phyloP scores from a whole-genome alignment of 2,888 invertebrate species.

The Drosophila barbarae region DNA sequence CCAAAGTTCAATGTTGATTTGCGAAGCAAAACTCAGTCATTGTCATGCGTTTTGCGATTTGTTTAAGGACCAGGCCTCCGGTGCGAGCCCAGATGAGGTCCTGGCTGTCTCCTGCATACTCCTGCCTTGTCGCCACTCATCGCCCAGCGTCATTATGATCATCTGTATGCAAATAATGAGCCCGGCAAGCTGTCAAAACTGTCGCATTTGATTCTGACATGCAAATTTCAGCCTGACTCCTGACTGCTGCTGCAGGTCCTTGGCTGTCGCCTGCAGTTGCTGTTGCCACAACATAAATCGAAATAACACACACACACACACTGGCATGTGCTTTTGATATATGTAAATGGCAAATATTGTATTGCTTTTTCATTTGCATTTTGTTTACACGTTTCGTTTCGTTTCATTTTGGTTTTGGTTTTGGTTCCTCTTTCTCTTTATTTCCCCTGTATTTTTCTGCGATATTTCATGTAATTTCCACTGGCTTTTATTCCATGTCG shows the following conservation, averaged over 20 bases:
- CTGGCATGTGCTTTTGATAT: constrained; percentile 19
- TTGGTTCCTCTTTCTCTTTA: constrained; percentile 18
- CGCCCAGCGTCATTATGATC: constrained; percentile 26
- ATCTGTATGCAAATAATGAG: constrained; percentile 59
- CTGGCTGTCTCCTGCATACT: background rate
- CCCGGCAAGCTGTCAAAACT: constrained; percentile 59
- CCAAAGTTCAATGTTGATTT: constrained; percentile 10
- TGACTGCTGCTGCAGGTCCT: constrained; percentile 11
- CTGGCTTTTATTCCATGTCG: constrained; percentile 20
- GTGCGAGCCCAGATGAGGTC: constrained; percentile 4
- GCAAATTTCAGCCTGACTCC: constrained; percentile 48
- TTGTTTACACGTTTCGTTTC: constrained; percentile 35
- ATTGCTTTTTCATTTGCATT: constrained; percentile 62
- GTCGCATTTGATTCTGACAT: constrained; percentile 67
- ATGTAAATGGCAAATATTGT: constrained; percentile 51
- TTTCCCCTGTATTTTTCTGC: background rate
- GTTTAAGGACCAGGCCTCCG: constrained; percentile 16
- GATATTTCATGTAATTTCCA: constrained; percentile 30
- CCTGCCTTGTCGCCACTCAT: constrained; percentile 2
- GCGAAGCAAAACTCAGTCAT: background rate
- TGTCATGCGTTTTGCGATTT: constrained; percentile 11
- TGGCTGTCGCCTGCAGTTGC: constrained; percentile 42
- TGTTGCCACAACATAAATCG: constrained; percentile 65
- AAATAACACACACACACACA: constrained; percentile 43
- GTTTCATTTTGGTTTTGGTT: constrained; percentile 22